Conservation (phyloP, 2,797 vertebrate genomes). For the Fringilla coelebs region DNA sequence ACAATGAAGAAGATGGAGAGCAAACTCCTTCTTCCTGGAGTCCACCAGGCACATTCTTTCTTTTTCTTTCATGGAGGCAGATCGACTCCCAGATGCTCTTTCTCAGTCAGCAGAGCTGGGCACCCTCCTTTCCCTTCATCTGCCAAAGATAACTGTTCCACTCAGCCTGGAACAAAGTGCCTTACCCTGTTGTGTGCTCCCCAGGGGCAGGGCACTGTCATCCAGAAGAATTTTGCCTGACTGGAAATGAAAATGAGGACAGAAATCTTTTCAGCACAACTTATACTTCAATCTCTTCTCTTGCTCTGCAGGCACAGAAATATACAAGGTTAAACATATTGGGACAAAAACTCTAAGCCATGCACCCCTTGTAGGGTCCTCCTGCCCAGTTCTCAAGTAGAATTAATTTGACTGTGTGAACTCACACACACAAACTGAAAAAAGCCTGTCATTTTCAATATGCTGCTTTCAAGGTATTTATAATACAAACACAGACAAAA, state of each 20-base stretch:
- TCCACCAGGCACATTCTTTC: neutral
- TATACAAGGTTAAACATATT: constrained; percentile 4
- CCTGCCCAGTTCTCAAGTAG: neutral
- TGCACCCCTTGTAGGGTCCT: neutral
- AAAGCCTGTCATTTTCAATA: constrained; percentile 3
- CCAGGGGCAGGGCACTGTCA: neutral
- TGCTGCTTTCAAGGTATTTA: constrained; percentile 22
- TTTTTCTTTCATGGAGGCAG: neutral
- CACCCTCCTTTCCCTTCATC: neutral
- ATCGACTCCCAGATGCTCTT: neutral
- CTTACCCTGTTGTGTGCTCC: neutral
- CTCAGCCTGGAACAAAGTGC: neutral
- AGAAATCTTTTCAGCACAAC: constrained; percentile 22
- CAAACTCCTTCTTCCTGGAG: neutral
- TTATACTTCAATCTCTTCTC: constrained; percentile 15
- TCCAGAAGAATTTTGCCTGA: constrained; percentile 25
- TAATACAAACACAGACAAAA: constrained; percentile 55
- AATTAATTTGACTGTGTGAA: neutral
- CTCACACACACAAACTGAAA: neutral
- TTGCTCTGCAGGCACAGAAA: neutral
- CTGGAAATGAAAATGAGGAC: constrained; percentile 21
- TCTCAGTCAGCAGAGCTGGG: neutral
- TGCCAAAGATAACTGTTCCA: neutral
- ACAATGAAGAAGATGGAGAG: neutral
- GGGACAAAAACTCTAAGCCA: neutral